A percentile compares a stretch with the other conserved stretches of the same genome.
phyloP scores from a whole-genome alignment of 2,888 invertebrate genomes.

The Synanthedon tipuliformis region DNA sequence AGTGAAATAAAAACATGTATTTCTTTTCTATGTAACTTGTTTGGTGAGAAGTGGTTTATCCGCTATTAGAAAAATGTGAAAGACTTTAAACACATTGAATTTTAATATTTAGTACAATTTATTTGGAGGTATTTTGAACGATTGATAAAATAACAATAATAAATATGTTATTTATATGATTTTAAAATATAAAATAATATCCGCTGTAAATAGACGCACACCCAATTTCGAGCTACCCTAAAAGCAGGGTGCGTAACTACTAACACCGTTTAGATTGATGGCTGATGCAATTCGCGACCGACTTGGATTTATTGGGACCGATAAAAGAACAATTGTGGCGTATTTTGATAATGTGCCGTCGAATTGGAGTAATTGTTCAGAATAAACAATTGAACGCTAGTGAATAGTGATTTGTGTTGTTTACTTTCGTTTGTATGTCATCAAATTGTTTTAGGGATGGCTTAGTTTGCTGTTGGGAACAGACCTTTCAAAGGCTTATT shows the following conservation, averaged over 20 bases:
- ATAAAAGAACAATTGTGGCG: conserved; percentile 46
- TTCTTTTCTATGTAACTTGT: no score
- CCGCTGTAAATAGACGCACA: conserved; percentile 19
- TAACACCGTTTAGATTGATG: conserved; percentile 65
- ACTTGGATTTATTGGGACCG: conserved; percentile 59
- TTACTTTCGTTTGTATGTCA: not conserved
- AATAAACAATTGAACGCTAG: not conserved
- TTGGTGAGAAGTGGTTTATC: no score
- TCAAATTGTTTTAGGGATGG: no score
- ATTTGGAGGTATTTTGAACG: not conserved
- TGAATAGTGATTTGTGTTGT: not conserved
- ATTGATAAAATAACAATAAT: not conserved
- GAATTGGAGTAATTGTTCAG: conserved; percentile 19
- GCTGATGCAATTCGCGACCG: conserved; percentile 63
- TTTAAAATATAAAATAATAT: not conserved
- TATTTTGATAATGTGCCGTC: conserved; percentile 34
- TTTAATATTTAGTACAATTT: no score
- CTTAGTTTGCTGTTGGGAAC: no score
- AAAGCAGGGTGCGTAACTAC: conserved; percentile 52
- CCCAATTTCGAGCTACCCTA: conserved; percentile 15
- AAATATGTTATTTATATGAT: no score
- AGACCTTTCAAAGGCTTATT: no score
- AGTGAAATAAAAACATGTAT: no score
- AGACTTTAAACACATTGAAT: no score
- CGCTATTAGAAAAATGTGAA: no score